These are phyloP conservation scores for Aplysina aerophoba DNA, from an alignment of 37 sponge, comb jelly and placozoan genomes.

Conservation along the genomic window DNA sequence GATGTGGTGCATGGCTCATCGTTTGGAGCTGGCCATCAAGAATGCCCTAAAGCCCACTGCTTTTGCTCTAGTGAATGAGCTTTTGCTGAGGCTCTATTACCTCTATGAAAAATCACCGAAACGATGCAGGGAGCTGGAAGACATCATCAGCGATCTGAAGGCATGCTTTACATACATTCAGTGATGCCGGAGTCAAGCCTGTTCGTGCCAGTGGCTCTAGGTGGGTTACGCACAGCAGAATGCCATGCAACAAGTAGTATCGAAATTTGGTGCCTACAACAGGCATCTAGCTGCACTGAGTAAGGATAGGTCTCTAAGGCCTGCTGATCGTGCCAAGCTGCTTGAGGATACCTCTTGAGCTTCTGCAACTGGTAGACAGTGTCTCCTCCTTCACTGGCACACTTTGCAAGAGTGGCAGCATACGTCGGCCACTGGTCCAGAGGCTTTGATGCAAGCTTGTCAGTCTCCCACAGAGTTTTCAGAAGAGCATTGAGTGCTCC, in stretches of 20 bases:
- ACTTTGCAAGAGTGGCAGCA: conserved; percentile 57
- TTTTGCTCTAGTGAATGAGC: conserved; percentile 57
- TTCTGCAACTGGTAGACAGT: conserved; percentile 56
- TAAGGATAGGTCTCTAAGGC: conserved; percentile 46
- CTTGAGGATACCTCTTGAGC: conserved; percentile 43
- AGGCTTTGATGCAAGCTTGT: conserved; percentile 59
- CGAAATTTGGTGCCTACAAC: conserved; percentile 80
- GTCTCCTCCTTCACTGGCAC: conserved; percentile 44
- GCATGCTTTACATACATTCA: conserved; percentile 25
- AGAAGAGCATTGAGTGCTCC: conserved; percentile 61
- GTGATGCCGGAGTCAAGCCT: conserved; percentile 49
- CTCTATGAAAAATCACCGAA: conserved; percentile 67
- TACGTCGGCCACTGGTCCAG: conserved; percentile 64
- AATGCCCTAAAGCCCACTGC: conserved; percentile 67
- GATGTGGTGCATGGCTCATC: conserved; percentile 82
- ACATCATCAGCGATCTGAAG: conserved; percentile 51
- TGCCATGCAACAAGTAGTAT: conserved; percentile 72
- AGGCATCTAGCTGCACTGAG: conserved; percentile 61
- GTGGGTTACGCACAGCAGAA: conserved; percentile 57
- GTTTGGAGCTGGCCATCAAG: conserved; percentile 62
- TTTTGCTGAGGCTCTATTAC: conserved; percentile 61
- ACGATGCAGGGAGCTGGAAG: conserved; percentile 48
- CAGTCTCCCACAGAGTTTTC: conserved; percentile 57
- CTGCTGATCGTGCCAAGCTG: conserved; percentile 73
- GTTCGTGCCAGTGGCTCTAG: conserved; percentile 59